phyloP scores from a whole-genome alignment of 2,113 vertebrate species.

The Rhea americana region DNA sequence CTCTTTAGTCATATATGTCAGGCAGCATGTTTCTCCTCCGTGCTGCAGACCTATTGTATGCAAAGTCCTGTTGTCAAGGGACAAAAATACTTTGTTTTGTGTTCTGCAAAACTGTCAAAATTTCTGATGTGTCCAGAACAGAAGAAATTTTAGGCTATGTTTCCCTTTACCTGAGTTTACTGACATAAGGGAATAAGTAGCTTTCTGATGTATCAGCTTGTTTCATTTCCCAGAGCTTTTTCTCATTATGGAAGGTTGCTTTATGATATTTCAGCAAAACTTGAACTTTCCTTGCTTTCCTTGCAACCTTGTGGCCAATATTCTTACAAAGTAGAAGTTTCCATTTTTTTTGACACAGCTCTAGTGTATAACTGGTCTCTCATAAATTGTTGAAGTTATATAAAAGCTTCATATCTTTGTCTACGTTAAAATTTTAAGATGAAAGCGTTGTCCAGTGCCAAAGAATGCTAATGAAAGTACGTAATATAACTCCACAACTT shows the following conservation, averaged over 20 bases:
- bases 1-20: slow-evolving; percentile 2
- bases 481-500: not conserved
- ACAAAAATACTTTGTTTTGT: not conserved
- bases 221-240: not conserved
- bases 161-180: not conserved
- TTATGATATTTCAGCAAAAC: not conserved
- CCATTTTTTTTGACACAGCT: not conserved
- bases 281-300: not conserved
- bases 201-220: not conserved
- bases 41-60: not conserved
- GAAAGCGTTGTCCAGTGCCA: not conserved
- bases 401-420: not conserved
- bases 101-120: not conserved
- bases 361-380: not conserved
- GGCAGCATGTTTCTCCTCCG: not conserved
- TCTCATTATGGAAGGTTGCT: not conserved
- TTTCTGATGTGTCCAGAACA: not conserved
- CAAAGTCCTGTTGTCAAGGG: not conserved
- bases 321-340: not conserved
- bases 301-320: not conserved
- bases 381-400: not conserved
- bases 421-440: not conserved
- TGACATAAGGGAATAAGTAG: not conserved
- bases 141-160: not conserved
- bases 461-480: not conserved